A percentile compares a stretch with the other conserved stretches of the same genome.
phyloP scores from a whole-genome alignment of 2,113 vertebrate species.

The Cathartes aura region DNA sequence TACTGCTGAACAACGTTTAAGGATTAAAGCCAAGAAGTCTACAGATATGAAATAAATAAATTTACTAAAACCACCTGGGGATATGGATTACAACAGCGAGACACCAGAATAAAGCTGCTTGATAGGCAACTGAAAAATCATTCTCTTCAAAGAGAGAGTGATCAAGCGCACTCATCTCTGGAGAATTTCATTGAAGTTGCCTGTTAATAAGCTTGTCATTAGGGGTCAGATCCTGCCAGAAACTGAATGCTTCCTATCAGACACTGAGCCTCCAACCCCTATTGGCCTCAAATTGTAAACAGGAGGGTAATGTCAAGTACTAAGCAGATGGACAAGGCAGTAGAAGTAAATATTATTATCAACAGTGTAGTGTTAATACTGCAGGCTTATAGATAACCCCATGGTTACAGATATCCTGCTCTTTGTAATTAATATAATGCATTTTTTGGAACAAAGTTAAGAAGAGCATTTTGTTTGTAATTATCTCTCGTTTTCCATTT shows the following conservation, averaged over 20 bases:
- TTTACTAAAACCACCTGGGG: background rate
- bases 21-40: background rate
- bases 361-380: background rate
- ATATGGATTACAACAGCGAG: background rate
- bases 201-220: conserved; percentile 14
- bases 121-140: background rate
- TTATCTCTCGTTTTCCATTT: background rate
- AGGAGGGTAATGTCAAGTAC: background rate
- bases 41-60: background rate
- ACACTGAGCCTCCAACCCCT: background rate
- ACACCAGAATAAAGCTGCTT: background rate
- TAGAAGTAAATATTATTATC: background rate
- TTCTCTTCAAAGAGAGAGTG: background rate
- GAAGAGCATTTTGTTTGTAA: background rate
- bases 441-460: background rate
- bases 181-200: background rate
- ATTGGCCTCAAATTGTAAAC: background rate
- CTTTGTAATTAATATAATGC: background rate
- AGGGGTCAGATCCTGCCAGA: background rate
- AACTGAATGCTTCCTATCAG: background rate
- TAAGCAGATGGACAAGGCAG: background rate
- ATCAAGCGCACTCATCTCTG: background rate
- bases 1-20: background rate
- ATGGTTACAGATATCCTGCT: background rate
- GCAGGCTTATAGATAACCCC: background rate